Evolutionary conservation across 1,140 invertebrate species (phyloP).

Genomic region (Magallana ariakensis): DNA sequence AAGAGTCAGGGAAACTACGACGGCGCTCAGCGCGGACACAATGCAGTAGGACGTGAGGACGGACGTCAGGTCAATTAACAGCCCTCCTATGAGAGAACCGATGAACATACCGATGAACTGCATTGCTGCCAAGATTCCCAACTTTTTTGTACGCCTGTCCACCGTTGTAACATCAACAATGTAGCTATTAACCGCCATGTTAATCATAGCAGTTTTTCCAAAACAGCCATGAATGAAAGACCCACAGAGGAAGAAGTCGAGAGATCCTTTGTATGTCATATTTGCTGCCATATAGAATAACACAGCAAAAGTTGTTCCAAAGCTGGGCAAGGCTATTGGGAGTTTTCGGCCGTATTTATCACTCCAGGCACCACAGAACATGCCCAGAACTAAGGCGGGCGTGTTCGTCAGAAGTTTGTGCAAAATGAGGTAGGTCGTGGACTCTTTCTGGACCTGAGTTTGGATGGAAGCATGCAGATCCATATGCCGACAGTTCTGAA

Average conservation of each 20-base stretch:
- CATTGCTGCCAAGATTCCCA: slow-evolving; percentile 73
- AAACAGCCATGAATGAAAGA: slow-evolving; percentile 71
- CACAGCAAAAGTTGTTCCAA: slow-evolving; percentile 70
- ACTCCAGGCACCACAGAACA: slow-evolving; percentile 77
- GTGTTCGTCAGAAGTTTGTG: slow-evolving; percentile 72
- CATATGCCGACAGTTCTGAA: slow-evolving; percentile 58
- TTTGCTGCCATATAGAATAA: slow-evolving; percentile 70
- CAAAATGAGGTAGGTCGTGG: slow-evolving; percentile 71
- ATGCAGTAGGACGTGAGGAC: slow-evolving; percentile 68
- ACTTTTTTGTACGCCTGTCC: slow-evolving; percentile 63
- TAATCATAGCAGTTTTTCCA: slow-evolving; percentile 73
- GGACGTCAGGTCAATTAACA: slow-evolving; percentile 63
- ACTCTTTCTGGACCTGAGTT: slow-evolving; percentile 67
- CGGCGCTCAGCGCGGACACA: slow-evolving; percentile 62
- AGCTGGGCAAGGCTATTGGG: slow-evolving; percentile 70
- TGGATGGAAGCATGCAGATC: slow-evolving; percentile 62
- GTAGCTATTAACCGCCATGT: slow-evolving; percentile 75
- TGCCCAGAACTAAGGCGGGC: slow-evolving; percentile 70
- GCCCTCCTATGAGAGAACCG: slow-evolving; percentile 69
- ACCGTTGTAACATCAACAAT: slow-evolving; percentile 66
- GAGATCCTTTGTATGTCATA: slow-evolving; percentile 50
- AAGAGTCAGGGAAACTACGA: slow-evolving; percentile 63
- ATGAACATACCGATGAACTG: slow-evolving; percentile 75
- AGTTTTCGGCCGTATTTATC: slow-evolving; percentile 72
- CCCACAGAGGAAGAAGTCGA: slow-evolving; percentile 68